These are phyloP conservation scores for Scolanthus callimorphus DNA, from an alignment of 92 coral and sea anemone genomes.

Conservation along the genomic window DNA sequence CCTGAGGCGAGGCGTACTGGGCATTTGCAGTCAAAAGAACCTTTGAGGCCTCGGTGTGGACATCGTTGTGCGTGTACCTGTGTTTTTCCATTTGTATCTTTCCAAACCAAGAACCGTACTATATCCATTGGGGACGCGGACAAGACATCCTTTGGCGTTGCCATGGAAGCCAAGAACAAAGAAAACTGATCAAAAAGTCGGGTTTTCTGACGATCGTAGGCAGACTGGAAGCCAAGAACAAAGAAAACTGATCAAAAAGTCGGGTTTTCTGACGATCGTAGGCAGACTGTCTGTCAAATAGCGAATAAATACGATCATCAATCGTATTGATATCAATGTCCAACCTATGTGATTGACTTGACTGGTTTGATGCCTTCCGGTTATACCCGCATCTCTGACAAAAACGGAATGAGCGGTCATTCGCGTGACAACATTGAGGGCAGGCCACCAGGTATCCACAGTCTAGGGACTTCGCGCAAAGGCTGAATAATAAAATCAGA, in stretches of 20 bases:
- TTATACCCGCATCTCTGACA: constrained; percentile 28
- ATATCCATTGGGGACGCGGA: constrained; percentile 23
- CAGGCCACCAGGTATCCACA: constrained; percentile 37
- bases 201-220: too few species aligned
- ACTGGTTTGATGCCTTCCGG: neutral
- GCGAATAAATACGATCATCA: constrained; percentile 3
- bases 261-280: constrained; percentile 43
- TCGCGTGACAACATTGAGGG: constrained; percentile 13
- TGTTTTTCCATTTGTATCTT: constrained; percentile 18
- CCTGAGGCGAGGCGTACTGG: constrained; percentile 28
- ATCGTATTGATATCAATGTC: constrained; percentile 19
- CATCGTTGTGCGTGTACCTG: constrained; percentile 10
- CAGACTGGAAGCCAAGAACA: too few species aligned
- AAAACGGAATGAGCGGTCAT: constrained; percentile 26
- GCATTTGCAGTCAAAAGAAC: constrained; percentile 15
- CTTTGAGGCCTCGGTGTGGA: constrained; percentile 12
- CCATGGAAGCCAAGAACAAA: constrained; percentile 15
- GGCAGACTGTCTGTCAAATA: constrained; percentile 2
- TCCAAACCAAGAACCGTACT: constrained; percentile 32
- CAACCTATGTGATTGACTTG: neutral
- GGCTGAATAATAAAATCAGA: constrained; percentile 1
- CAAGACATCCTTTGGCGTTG: constrained; percentile 17
- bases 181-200: constrained; percentile 1
- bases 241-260: too few species aligned
- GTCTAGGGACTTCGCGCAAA: constrained; percentile 4